Evolutionary conservation across 2,888 invertebrate genomes (phyloP).

Genomic region (Drosophila quasianomalipes): DNA sequence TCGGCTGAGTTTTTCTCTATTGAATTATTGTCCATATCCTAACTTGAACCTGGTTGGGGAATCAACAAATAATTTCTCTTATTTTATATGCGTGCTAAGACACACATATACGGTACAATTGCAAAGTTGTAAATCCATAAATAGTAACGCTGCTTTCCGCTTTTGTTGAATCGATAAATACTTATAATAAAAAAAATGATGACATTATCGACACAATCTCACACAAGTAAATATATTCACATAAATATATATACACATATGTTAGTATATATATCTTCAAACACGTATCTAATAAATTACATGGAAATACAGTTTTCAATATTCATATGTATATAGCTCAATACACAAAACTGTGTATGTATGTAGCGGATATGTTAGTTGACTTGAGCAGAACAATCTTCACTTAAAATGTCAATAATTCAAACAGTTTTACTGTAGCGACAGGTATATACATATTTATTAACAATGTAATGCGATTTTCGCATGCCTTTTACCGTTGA

Average conservation of each 20-base stretch:
- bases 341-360: conserved; percentile 12
- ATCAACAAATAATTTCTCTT: conserved; percentile 7
- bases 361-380: conserved; percentile 2
- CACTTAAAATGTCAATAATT: background rate
- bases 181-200: conserved; percentile 2
- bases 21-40: conserved; percentile 2
- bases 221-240: background rate
- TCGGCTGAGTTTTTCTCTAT: background rate
- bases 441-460: background rate
- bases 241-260: background rate
- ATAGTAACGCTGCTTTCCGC: conserved; percentile 25
- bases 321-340: background rate
- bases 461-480: background rate
- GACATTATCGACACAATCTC: conserved; percentile 1
- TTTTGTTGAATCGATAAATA: conserved; percentile 40
- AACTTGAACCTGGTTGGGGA: conserved; percentile 2
- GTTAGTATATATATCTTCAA: background rate
- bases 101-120: background rate
- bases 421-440: background rate
- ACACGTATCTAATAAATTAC: conserved; percentile 1
- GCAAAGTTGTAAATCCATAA: background rate
- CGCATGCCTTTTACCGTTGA: conserved; percentile 25
- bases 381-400: background rate
- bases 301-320: background rate
- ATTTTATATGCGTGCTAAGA: background rate